phyloP scores from a whole-genome alignment of 2,888 invertebrate species.

The Dryobota labecula region DNA sequence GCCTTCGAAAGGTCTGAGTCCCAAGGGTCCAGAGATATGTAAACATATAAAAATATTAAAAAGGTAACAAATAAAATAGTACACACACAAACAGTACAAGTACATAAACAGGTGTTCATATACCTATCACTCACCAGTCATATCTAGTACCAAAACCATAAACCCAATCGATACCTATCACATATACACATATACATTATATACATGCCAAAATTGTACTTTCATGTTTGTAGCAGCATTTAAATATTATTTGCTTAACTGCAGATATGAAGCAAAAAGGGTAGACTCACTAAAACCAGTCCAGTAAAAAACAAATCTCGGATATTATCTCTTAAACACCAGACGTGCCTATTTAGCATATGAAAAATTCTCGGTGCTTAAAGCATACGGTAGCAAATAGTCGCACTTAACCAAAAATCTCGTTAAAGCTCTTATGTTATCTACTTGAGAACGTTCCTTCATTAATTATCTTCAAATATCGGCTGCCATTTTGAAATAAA shows the following conservation, averaged over 20 bases:
- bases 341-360: constrained; percentile 79
- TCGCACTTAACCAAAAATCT: constrained; percentile 79
- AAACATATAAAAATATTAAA: no score
- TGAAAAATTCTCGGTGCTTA: constrained; percentile 82
- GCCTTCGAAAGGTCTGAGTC: no score
- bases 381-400: constrained; percentile 79
- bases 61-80: no score
- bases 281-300: constrained; percentile 42
- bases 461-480: constrained; percentile 87
- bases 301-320: constrained; percentile 54
- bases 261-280: constrained; percentile 28
- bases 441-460: constrained; percentile 79
- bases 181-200: no score
- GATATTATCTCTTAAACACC: constrained; percentile 65
- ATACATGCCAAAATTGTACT: no score
- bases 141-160: neutral
- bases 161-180: neutral
- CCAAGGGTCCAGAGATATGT: no score
- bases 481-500: constrained; percentile 86
- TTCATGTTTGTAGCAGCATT: constrained; percentile 6
- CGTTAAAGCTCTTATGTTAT: constrained; percentile 78
- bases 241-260: constrained; percentile 42
- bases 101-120: neutral
- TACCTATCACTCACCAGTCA: neutral
- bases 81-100: no score